Evolutionary conservation across 1,140 invertebrate species (phyloP).

Genomic region (Panonychus citri): DNA sequence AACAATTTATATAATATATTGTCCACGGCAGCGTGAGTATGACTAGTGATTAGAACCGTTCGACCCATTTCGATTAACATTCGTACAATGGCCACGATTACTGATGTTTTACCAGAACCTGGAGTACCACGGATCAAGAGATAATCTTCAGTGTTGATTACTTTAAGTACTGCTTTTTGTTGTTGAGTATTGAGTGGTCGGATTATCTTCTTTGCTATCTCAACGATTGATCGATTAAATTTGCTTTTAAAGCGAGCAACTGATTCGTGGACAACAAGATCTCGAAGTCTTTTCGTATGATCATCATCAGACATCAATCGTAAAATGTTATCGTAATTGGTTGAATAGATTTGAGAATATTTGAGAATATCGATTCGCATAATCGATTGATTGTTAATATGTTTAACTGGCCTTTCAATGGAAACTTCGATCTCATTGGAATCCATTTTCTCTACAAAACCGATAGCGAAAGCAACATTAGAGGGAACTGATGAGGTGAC

Average conservation of each 20-base stretch:
- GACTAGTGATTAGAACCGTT: constrained; percentile 62
- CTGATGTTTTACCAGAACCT: constrained; percentile 82
- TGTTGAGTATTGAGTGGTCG: constrained; percentile 47
- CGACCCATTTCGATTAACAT: constrained; percentile 41
- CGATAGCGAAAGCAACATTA: not conserved
- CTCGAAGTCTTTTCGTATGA: constrained; percentile 21
- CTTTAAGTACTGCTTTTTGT: constrained; percentile 46
- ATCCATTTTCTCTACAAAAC: not conserved
- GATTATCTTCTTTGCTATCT: constrained; percentile 32
- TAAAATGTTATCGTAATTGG: constrained; percentile 24
- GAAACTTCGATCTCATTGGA: not conserved
- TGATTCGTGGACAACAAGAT: constrained; percentile 25
- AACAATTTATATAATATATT: constrained; percentile 57
- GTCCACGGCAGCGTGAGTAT: constrained; percentile 81
- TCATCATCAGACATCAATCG: constrained; percentile 23
- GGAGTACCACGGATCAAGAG: constrained; percentile 74
- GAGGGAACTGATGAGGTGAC: not conserved
- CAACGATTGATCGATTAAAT: constrained; percentile 17
- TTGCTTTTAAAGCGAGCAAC: constrained; percentile 13
- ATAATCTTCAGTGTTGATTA: constrained; percentile 48
- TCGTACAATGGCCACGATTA: constrained; percentile 54
- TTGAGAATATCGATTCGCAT: not conserved
- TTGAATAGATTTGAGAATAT: not conserved
- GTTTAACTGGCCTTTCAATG: not conserved
- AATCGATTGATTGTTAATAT: not conserved